Evolutionary conservation across 2,797 vertebrate genomes (phyloP).

Genomic region (Iguana delicatissima): DNA sequence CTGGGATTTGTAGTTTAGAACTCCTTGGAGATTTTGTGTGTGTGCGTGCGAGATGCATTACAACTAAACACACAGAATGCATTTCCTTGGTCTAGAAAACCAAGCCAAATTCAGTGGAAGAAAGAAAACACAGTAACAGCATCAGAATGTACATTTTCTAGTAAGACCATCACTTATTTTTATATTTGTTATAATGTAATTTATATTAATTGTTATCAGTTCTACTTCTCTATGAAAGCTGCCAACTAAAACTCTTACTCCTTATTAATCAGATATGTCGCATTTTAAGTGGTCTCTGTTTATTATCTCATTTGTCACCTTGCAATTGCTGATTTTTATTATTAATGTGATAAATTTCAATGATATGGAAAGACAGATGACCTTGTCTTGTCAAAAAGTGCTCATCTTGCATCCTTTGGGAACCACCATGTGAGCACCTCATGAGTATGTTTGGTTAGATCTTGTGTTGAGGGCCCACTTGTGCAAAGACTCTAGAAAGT

Average conservation of each 20-base stretch:
- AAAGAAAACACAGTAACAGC: neutral
- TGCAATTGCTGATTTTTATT: neutral
- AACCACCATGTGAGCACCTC: neutral
- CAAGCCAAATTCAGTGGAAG: neutral
- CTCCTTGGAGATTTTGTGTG: too few species aligned
- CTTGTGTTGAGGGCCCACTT: neutral
- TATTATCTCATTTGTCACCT: conserved; percentile 20
- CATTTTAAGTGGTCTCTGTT: conserved; percentile 5
- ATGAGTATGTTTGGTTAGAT: neutral
- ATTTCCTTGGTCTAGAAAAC: neutral
- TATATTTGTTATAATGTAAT: neutral
- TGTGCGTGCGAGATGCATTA: too few species aligned
- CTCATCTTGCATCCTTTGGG: neutral
- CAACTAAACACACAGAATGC: too few species aligned
- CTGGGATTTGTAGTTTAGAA: too few species aligned
- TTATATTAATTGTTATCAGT: neutral
- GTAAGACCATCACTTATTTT: neutral
- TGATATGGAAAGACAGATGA: neutral
- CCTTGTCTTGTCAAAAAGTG: neutral
- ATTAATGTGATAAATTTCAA: conserved; percentile 1
- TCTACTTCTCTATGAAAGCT: neutral
- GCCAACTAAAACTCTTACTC: neutral
- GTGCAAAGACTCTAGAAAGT: neutral
- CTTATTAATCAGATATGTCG: neutral
- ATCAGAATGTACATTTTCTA: conserved; percentile 3